Conservation (phyloP, 2,888 invertebrate genomes). For the Rapana venosa region DNA sequence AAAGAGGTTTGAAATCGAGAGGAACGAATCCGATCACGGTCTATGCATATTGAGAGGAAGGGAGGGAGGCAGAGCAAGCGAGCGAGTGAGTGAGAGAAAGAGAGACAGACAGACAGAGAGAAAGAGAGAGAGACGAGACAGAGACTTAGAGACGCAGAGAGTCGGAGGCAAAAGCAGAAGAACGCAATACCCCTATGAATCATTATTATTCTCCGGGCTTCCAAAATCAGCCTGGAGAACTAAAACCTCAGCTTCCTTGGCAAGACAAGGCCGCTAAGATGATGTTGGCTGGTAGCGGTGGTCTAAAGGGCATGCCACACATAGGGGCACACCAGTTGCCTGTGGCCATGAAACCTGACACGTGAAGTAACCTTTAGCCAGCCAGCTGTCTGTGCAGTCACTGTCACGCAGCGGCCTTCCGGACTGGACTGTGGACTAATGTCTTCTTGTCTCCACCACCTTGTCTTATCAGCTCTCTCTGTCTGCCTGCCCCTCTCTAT, state of each 20-base stretch:
- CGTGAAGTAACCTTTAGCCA: background rate
- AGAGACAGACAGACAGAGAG: background rate
- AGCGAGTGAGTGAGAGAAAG: background rate
- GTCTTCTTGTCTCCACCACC: constrained; percentile 10
- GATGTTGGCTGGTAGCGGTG: background rate
- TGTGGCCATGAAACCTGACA: background rate
- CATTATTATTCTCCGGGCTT: no score
- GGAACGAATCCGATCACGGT: no score
- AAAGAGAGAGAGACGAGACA: background rate
- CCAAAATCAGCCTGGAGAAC: no score
- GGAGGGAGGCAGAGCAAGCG: no score
- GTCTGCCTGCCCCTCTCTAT: background rate
- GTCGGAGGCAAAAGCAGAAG: background rate
- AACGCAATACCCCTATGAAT: background rate
- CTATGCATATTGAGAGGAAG: no score
- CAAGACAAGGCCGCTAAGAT: no score
- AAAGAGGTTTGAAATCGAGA: no score
- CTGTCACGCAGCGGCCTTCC: background rate
- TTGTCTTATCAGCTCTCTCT: background rate
- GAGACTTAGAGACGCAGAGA: no score
- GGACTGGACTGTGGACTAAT: background rate
- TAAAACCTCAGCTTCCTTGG: no score
- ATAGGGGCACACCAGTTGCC: background rate
- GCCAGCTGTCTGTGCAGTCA: background rate
- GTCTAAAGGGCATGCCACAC: constrained; percentile 1